A percentile compares a stretch with the other conserved stretches of the same genome.
These are phyloP conservation scores for Parauchenoglanis ngamensis DNA, from an alignment of 2,797 vertebrate species.

Conservation along the genomic window DNA sequence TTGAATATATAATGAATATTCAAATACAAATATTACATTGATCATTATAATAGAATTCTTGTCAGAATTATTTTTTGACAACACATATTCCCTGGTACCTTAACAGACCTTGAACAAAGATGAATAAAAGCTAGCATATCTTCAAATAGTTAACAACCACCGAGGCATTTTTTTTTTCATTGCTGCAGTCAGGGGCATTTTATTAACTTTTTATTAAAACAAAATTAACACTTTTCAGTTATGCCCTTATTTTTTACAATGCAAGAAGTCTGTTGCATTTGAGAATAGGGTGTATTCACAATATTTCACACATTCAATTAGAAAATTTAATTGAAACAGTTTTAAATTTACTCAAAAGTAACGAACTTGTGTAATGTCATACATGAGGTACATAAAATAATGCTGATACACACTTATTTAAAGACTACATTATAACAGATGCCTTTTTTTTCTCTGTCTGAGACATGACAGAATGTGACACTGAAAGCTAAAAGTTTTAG, in stretches of 20 bases:
- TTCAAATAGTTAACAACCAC: not conserved
- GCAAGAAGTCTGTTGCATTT: not conserved
- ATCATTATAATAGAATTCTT: not conserved
- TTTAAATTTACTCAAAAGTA: not conserved
- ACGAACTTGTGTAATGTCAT: not conserved
- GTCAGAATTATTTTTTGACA: not conserved
- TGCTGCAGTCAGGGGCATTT: not conserved
- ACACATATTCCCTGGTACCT: not conserved
- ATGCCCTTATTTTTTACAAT: not conserved
- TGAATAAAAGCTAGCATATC: not conserved
- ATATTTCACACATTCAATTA: not conserved
- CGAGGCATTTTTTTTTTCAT: no score
- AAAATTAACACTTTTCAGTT: not conserved
- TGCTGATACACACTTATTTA: not conserved
- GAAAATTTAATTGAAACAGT: not conserved
- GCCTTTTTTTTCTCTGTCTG: not conserved
- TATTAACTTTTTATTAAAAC: not conserved
- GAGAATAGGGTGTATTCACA: not conserved
- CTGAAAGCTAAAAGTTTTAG: conserved; percentile 6
- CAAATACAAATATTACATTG: not conserved
- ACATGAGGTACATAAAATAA: not conserved
- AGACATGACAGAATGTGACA: not conserved
- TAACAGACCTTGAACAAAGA: not conserved
- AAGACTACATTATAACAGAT: not conserved
- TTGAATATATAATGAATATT: not conserved